These are phyloP conservation scores for Pteromalus puparum DNA, from an alignment of 1,140 invertebrate genomes.

Conservation along the genomic window DNA sequence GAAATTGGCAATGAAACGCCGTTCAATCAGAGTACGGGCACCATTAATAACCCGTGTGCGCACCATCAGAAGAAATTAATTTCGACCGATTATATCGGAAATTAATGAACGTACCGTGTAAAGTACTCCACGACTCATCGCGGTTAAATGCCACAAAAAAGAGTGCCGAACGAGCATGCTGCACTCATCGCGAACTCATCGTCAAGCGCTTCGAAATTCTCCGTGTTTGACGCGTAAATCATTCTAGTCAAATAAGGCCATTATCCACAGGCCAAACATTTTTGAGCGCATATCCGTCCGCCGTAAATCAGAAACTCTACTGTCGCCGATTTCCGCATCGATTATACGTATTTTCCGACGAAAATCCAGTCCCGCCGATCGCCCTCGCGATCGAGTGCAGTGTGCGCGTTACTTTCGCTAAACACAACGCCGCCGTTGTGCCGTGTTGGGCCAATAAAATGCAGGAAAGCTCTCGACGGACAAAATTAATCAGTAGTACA, in stretches of 20 bases:
- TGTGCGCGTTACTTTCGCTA: neutral
- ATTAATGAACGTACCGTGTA: neutral
- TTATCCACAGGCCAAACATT: neutral
- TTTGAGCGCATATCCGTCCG: neutral
- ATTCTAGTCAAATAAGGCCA: neutral
- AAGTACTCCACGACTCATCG: too few relatives aligned
- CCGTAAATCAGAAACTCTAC: constrained; percentile 8
- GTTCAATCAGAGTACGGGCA: neutral
- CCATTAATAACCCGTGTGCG: neutral
- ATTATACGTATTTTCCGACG: neutral
- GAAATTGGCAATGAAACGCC: neutral
- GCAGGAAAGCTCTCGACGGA: neutral
- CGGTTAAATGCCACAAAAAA: too few relatives aligned
- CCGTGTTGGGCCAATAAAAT: neutral
- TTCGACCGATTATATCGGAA: neutral
- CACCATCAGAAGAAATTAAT: neutral
- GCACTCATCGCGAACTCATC: too few relatives aligned
- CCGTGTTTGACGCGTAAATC: neutral
- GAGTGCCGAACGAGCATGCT: too few relatives aligned
- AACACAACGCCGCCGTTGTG: neutral
- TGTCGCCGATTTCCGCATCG: constrained; percentile 2
- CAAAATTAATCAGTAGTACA: neutral
- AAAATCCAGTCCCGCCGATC: neutral
- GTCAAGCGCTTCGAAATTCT: too few relatives aligned
- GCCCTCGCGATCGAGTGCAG: neutral